phyloP scores from a whole-genome alignment of 2,888 invertebrate genomes.

The Cylindroiulus punctatus region DNA sequence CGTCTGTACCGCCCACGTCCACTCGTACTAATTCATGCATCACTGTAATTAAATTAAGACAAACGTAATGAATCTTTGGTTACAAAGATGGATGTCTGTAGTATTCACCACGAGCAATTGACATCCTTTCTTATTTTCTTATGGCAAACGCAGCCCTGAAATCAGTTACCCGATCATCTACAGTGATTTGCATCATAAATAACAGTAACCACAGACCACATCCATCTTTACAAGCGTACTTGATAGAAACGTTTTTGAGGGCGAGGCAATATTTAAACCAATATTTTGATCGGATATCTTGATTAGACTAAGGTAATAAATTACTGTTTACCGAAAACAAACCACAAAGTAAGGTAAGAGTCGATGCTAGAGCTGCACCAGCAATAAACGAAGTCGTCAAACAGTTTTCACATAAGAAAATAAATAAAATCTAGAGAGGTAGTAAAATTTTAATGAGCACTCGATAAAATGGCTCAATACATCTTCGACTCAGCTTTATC shows the following conservation, averaged over 20 bases:
- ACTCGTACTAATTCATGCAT: background rate
- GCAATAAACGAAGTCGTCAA: constrained; percentile 25
- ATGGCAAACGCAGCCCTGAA: background rate
- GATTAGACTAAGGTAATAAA: constrained; percentile 26
- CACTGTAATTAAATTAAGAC: background rate
- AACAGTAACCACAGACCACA: background rate
- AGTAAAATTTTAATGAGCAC: constrained; percentile 38
- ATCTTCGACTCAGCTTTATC: constrained; percentile 23
- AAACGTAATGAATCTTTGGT: background rate
- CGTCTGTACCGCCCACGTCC: background rate
- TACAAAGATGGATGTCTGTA: background rate
- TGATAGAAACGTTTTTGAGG: background rate
- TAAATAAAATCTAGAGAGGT: constrained; percentile 18
- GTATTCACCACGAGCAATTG: background rate
- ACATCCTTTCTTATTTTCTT: background rate
- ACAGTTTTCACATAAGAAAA: constrained; percentile 4
- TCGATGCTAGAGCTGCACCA: background rate
- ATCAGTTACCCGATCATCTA: background rate
- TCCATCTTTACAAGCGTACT: background rate
- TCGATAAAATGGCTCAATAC: constrained; percentile 37
- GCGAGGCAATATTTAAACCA: constrained; percentile 12
- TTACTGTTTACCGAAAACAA: constrained; percentile 43
- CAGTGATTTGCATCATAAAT: background rate
- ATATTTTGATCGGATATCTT: constrained; percentile 24
- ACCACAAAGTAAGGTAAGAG: background rate